Percentiles rank a stretch among this genome's conserved stretches.
These are phyloP conservation scores for Prinia subflava DNA, from an alignment of 2,113 vertebrate species.

Conservation along the genomic window DNA sequence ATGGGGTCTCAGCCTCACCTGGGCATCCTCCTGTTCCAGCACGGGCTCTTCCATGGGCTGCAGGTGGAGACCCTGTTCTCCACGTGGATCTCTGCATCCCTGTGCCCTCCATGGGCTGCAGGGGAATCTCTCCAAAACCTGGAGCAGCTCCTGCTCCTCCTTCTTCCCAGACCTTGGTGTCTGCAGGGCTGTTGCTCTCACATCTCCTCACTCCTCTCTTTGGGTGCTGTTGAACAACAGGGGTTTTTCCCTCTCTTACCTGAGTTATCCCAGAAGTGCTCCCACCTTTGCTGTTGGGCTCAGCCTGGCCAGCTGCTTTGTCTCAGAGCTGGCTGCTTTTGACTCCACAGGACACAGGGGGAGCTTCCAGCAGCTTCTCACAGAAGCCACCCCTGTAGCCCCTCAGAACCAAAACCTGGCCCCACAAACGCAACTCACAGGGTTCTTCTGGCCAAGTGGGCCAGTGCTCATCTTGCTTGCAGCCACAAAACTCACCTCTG, in stretches of 20 bases:
- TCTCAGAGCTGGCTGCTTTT: background rate
- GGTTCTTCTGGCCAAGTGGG: background rate
- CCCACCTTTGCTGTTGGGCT: background rate
- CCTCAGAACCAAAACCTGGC: fast-evolving
- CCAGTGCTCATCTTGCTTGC: background rate
- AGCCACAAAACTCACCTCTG: background rate
- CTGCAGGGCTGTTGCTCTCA: background rate
- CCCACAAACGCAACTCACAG: background rate
- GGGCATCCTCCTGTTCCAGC: background rate
- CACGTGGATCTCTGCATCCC: too few relatives aligned
- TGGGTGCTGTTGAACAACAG: background rate
- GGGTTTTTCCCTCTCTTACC: background rate
- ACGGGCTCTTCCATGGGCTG: fast-evolving
- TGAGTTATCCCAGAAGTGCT: background rate
- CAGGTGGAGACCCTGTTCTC: too few relatives aligned
- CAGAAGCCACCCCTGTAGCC: background rate
- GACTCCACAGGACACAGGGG: background rate
- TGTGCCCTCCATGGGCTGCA: background rate
- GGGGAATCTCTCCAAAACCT: background rate
- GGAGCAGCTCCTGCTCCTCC: background rate
- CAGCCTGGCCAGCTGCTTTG: background rate
- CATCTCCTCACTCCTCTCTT: background rate
- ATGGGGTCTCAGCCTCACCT: background rate
- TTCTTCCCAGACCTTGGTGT: background rate
- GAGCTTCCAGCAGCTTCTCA: background rate